Evolutionary conservation across 2,888 invertebrate species (phyloP).

Genomic region (Anthrax anthrax): DNA sequence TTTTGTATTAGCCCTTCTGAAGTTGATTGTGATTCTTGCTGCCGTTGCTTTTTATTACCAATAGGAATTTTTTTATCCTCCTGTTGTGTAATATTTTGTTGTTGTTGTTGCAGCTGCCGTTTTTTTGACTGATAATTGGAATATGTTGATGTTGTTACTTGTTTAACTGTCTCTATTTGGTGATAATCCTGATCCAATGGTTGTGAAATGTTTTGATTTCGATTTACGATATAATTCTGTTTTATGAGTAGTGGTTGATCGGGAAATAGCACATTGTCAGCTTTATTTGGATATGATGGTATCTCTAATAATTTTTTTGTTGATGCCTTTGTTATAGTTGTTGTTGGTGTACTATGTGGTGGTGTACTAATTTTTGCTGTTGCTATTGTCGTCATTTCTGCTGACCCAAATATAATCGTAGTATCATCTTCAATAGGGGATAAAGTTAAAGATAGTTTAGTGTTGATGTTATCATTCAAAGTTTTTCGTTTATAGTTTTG

Average conservation of each 20-base stretch:
- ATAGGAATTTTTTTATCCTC: background rate
- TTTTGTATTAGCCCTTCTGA: background rate
- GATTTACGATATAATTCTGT: slow-evolving; percentile 10
- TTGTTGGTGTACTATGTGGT: slow-evolving; percentile 1
- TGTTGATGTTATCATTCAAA: background rate
- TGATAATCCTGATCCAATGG: slow-evolving; percentile 6
- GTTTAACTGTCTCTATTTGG: background rate
- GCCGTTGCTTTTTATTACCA: background rate
- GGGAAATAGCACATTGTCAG: slow-evolving; percentile 10
- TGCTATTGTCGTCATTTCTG: slow-evolving; percentile 4
- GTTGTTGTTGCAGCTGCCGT: slow-evolving; percentile 1
- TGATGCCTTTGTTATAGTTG: slow-evolving; percentile 11
- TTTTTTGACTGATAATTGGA: background rate
- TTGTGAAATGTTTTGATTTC: slow-evolving; percentile 9
- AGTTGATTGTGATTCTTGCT: background rate
- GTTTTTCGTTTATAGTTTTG: background rate
- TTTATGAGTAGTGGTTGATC: slow-evolving; percentile 7
- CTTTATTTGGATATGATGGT: slow-evolving; percentile 10
- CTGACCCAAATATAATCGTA: background rate
- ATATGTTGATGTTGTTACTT: background rate
- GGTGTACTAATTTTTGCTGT: slow-evolving; percentile 6
- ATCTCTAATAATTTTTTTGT: slow-evolving; percentile 10
- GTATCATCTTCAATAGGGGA: no score
- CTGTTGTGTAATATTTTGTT: background rate
- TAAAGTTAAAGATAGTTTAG: background rate